A percentile compares a stretch with the other conserved stretches of the same genome.
phyloP scores from a whole-genome alignment of 2,888 invertebrate genomes.

The Pandemis corylana region DNA sequence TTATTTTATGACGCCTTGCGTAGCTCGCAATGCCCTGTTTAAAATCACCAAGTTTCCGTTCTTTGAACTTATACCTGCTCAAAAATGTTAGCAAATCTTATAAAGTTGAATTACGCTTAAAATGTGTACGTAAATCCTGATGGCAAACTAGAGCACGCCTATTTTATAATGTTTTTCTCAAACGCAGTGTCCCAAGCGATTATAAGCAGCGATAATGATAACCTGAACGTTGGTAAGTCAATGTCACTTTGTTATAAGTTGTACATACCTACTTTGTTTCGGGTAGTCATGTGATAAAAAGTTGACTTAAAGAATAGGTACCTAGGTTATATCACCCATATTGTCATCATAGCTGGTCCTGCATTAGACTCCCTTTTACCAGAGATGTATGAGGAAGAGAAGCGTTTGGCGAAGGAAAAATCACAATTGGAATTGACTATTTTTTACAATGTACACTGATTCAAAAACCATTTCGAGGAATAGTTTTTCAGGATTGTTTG shows the following conservation, averaged over 20 bases:
- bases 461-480: too few relatives aligned
- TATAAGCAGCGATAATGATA: conserved; percentile 27
- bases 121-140: too few relatives aligned
- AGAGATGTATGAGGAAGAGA: too few relatives aligned
- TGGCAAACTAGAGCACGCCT: neutral
- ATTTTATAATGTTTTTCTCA: conserved; percentile 16
- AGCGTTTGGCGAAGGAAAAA: too few relatives aligned
- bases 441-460: too few relatives aligned
- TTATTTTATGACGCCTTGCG: conserved; percentile 13
- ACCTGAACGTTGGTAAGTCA: conserved; percentile 29
- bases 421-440: too few relatives aligned
- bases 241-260: conserved; percentile 38
- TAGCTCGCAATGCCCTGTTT: conserved; percentile 11
- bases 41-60: conserved; percentile 5
- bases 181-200: conserved; percentile 25
- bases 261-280: conserved; percentile 34
- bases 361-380: too few relatives aligned
- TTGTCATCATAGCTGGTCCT: neutral
- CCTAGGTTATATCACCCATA: neutral
- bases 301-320: conserved; percentile 3
- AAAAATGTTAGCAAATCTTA: neutral
- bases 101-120: neutral
- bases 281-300: conserved; percentile 29
- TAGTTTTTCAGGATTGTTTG: too few relatives aligned
- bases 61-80: neutral